phyloP scores from a whole-genome alignment of 2,888 invertebrate genomes.

The Plagodis pulveraria region DNA sequence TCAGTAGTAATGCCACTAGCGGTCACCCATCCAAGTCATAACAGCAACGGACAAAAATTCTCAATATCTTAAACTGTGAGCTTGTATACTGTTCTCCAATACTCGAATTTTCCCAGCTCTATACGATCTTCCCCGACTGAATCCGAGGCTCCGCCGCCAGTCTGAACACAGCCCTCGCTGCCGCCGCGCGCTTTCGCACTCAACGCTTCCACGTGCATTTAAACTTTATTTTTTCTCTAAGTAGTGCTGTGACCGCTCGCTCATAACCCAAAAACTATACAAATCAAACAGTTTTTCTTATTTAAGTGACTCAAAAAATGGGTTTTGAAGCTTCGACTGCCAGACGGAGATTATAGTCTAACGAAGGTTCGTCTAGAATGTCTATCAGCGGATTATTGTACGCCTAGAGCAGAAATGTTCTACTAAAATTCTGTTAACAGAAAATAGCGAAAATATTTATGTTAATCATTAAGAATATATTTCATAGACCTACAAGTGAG shows the following conservation, averaged over 20 bases:
- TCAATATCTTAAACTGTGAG: neutral
- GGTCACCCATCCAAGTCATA: too few relatives aligned
- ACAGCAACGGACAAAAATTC: too few relatives aligned
- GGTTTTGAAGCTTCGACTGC: constrained; percentile 43
- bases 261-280: constrained; percentile 9
- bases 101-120: constrained; percentile 6
- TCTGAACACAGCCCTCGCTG: constrained; percentile 56
- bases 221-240: constrained; percentile 62
- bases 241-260: constrained; percentile 60
- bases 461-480: too few relatives aligned
- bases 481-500: too few relatives aligned
- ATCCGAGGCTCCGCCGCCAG: constrained; percentile 49
- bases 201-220: constrained; percentile 58
- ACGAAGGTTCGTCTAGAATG: constrained; percentile 45
- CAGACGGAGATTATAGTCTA: constrained; percentile 51
- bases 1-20: too few relatives aligned
- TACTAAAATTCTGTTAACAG: neutral
- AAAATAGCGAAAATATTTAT: too few relatives aligned
- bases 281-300: constrained; percentile 28
- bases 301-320: constrained; percentile 55
- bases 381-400: constrained; percentile 31
- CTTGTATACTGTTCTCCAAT: constrained; percentile 3
- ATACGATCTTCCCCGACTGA: constrained; percentile 38
- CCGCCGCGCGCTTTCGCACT: constrained; percentile 47
- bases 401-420: constrained; percentile 16